A percentile compares a stretch with the other conserved stretches of the same genome.
phyloP scores from a whole-genome alignment of 1,140 invertebrate genomes.

The Bradynema listronoti region DNA sequence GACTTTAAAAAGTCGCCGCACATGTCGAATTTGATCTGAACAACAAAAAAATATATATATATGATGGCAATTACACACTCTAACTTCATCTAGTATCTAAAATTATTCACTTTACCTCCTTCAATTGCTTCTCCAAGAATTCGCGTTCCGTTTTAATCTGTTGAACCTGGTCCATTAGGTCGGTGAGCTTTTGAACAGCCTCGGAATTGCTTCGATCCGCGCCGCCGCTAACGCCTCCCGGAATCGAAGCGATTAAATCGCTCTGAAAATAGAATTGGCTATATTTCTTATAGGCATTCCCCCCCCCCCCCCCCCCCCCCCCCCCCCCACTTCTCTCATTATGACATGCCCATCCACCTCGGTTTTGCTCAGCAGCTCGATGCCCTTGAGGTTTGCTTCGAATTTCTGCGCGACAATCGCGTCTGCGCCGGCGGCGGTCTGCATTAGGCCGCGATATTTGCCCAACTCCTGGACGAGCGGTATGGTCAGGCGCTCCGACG shows the following conservation, averaged over 20 bases:
- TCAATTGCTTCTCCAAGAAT: slow-evolving; percentile 66
- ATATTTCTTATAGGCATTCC: too few relatives aligned
- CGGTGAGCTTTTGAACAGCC: slow-evolving; percentile 67
- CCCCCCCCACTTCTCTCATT: too few relatives aligned
- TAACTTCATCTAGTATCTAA: too few relatives aligned
- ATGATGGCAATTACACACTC: too few relatives aligned
- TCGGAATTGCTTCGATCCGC: slow-evolving; percentile 28
- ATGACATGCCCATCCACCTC: slow-evolving; percentile 69
- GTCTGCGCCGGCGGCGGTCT: slow-evolving; percentile 75
- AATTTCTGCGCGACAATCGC: slow-evolving; percentile 72
- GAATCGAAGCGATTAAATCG: slow-evolving; percentile 60
- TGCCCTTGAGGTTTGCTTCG: slow-evolving; percentile 23
- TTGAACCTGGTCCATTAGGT: slow-evolving; percentile 68
- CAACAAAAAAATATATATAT: too few relatives aligned
- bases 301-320: too few relatives aligned
- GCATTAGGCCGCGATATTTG: slow-evolving; percentile 82
- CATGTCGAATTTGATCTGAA: slow-evolving; percentile 72
- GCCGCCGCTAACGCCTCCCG: slow-evolving; percentile 39
- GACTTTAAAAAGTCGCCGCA: slow-evolving; percentile 60
- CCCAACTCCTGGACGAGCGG: slow-evolving; percentile 75
- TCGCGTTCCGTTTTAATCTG: slow-evolving; percentile 67
- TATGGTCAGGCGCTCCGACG: slow-evolving; percentile 78
- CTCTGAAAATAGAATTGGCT: slow-evolving; percentile 67
- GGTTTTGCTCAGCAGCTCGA: slow-evolving; percentile 29
- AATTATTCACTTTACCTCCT: too few relatives aligned